Percentiles rank a stretch among this genome's conserved stretches.
These are phyloP conservation scores for Climacteris rufus DNA, from an alignment of 2,113 vertebrate genomes.

Conservation along the genomic window DNA sequence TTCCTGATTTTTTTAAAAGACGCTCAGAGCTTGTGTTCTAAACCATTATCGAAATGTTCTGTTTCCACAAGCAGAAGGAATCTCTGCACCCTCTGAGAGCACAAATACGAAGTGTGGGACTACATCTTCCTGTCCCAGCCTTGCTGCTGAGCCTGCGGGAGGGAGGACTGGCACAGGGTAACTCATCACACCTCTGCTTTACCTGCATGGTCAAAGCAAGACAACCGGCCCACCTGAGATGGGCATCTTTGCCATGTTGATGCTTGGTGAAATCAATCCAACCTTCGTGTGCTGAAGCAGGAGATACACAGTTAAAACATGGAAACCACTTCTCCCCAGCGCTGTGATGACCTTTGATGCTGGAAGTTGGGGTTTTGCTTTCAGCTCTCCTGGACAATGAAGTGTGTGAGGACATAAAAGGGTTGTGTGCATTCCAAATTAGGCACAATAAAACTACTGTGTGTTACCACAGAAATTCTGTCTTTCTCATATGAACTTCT, in stretches of 20 bases:
- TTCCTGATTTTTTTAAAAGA: neutral
- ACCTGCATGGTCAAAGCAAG: neutral
- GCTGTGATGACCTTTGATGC: neutral
- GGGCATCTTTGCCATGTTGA: too few relatives aligned
- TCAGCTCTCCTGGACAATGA: neutral
- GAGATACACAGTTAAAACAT: neutral
- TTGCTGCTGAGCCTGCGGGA: neutral
- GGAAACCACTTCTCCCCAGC: neutral
- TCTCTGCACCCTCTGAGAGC: neutral
- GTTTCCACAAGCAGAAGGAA: neutral
- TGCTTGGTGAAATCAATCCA: neutral
- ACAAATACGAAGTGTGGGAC: rapidly evolving
- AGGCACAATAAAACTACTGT: neutral
- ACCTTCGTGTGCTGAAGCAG: neutral
- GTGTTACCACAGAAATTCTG: neutral
- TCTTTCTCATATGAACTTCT: neutral
- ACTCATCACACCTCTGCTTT: neutral
- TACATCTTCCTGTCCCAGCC: neutral
- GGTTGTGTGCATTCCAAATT: neutral
- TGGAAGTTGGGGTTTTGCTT: neutral
- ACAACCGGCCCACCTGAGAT: too few relatives aligned
- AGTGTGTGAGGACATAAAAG: neutral
- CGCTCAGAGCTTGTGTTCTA: neutral
- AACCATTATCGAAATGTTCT: neutral
- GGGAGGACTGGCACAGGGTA: neutral